phyloP scores from a whole-genome alignment of 1,140 invertebrate species.

The Drosophila micromelanica region DNA sequence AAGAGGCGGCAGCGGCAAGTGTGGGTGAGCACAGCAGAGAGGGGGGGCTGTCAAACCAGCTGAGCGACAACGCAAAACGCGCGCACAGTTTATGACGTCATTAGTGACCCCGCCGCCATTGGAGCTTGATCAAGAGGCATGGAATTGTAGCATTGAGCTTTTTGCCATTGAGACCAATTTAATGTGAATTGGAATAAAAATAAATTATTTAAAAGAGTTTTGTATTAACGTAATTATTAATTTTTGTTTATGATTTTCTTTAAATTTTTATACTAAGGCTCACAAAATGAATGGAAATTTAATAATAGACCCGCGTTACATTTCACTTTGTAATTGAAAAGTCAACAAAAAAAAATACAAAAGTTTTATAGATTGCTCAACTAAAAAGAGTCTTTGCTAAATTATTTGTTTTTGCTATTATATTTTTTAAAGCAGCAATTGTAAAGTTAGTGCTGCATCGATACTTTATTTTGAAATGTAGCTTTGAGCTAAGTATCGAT shows the following conservation, averaged over 20 bases:
- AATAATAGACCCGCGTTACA: neutral
- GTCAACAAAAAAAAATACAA: neutral
- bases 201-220: neutral
- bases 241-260: too few species aligned
- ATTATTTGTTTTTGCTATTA: neutral
- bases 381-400: neutral
- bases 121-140: conserved; percentile 30
- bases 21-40: conserved; percentile 22
- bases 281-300: neutral
- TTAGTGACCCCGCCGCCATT: conserved; percentile 31
- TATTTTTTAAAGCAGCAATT: neutral
- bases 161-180: neutral
- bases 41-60: conserved; percentile 40
- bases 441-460: neutral
- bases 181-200: neutral
- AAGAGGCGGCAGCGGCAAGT: conserved; percentile 29
- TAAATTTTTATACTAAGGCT: too few species aligned
- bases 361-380: too few species aligned
- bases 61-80: conserved; percentile 40
- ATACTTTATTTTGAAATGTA: neutral
- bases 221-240: neutral
- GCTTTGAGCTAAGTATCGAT: conserved; percentile 21
- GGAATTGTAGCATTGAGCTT: conserved; percentile 35
- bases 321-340: too few species aligned
- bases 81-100: conserved; percentile 31